Conservation (phyloP, 2,113 vertebrate genomes). For the Chlamydotis undulata region DNA sequence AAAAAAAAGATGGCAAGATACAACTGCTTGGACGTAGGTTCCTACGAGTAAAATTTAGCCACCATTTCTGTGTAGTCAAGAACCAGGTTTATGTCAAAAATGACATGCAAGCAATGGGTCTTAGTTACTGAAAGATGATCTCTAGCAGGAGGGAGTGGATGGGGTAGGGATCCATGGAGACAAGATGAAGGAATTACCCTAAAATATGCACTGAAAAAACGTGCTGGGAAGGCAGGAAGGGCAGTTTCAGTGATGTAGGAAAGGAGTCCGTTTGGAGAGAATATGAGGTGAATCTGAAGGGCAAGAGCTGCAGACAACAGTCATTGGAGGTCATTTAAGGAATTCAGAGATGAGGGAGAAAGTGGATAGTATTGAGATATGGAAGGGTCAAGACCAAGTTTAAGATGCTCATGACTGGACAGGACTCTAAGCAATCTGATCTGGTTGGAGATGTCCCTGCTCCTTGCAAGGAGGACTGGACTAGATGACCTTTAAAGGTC, state of each 20-base stretch:
- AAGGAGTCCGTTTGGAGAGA: not conserved
- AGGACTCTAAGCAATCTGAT: not conserved
- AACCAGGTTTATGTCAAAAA: not conserved
- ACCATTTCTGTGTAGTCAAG: not conserved
- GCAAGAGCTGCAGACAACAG: not conserved
- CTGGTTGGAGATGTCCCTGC: not conserved
- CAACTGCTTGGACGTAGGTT: not conserved
- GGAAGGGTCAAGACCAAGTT: not conserved
- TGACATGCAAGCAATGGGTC: fast-evolving
- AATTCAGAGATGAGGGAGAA: not conserved
- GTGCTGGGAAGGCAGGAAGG: not conserved
- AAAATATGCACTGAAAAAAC: not conserved
- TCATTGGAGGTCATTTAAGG: not conserved
- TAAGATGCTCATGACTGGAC: not conserved
- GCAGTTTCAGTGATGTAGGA: not conserved
- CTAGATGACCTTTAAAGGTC: not conserved
- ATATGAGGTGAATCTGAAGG: not conserved
- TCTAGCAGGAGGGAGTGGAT: not conserved
- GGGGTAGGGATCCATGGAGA: not conserved
- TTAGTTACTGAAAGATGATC: not conserved
- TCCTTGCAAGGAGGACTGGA: not conserved
- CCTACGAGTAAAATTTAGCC: not conserved
- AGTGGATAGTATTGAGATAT: not conserved
- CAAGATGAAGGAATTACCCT: not conserved
- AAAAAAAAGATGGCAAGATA: not conserved